Base-by-base conservation (phyloP, 2,888 invertebrate genomes). In the Poecilobothrus nobilitatus region DNA sequence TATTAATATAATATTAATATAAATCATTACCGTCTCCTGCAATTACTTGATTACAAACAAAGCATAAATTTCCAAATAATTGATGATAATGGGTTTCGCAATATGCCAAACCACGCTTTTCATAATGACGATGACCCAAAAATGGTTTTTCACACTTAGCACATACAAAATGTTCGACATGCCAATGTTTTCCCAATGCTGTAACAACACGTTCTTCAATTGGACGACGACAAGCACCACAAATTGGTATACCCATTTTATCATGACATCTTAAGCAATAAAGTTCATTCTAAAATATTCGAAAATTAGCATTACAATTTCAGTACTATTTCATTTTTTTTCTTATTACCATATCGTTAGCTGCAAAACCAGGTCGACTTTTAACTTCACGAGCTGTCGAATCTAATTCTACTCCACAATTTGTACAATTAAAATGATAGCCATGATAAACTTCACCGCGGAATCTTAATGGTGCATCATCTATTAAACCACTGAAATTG, bases 161-260 rank as follows among this genome's bases (percentile, higher is more conserved):
- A 82, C 99, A 99, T 1, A 98, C 99, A 82, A 99, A 99, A 84
- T 99, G 99, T 91, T 97, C 97, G 34, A 97, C 97, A 81, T 98
- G 97, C 97, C 97, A 97, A 79, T 97, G 94, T 83, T 97, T 97
- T 37, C 97, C 99, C 37, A 99, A 84, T 15, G 99, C 99, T 44
- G 98, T 98, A 12, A 99, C 97, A 37, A 99, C 97, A 71, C 99
- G 87, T 81, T 99, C 99, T 82, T 99, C 99, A 74, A 99, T 98
- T 1, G 99, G 99, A 37, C 98, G 90, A 67, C 98, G 91, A 81
- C 99, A 99, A 67, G 99, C 99, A 41, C 98, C 99, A 82, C 99
- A 99, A 75, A 99, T 99, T n/a, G 99, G 98, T 73, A 99, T 97
- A 37, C 98, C 98, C 97, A 99, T 98, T 85, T 98, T 97, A 82